A percentile compares a stretch with the other conserved stretches of the same genome.
phyloP scores from a whole-genome alignment of 1,140 invertebrate genomes.

The Arion vulgaris region DNA sequence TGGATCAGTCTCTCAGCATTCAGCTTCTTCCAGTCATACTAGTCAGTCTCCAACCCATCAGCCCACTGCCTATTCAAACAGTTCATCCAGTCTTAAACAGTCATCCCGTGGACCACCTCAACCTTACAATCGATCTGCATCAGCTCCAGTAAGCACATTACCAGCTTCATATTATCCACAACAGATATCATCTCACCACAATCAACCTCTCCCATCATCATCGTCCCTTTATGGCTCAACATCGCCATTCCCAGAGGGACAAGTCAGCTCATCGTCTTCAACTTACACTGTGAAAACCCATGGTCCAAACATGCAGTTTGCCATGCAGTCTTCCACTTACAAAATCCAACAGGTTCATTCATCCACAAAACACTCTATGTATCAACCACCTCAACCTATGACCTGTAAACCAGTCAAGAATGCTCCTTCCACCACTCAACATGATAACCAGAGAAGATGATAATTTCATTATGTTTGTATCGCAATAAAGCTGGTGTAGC shows the following conservation, averaged over 20 bases:
- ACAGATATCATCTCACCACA: constrained; percentile 9
- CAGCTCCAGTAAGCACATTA: background rate
- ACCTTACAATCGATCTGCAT: constrained; percentile 16
- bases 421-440: background rate
- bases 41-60: constrained; percentile 37
- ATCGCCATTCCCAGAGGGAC: background rate
- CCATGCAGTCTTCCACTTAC: constrained; percentile 43
- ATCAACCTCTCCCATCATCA: constrained; percentile 13
- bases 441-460: constrained; percentile 19
- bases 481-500: no score
- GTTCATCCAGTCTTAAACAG: constrained; percentile 31
- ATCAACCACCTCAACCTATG: constrained; percentile 53
- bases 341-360: constrained; percentile 45
- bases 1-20: no score
- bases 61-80: constrained; percentile 29
- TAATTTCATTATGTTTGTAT: background rate
- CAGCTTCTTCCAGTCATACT: constrained; percentile 43
- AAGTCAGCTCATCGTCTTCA: constrained; percentile 36
- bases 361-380: constrained; percentile 43
- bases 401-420: constrained; percentile 50
- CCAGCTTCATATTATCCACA: background rate
- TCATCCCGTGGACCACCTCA: constrained; percentile 16
- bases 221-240: background rate
- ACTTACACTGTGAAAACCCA: constrained; percentile 43
- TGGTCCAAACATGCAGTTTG: constrained; percentile 39